Evolutionary conservation across 2,888 invertebrate species (phyloP).

Genomic region (Drosophila leonis): DNA sequence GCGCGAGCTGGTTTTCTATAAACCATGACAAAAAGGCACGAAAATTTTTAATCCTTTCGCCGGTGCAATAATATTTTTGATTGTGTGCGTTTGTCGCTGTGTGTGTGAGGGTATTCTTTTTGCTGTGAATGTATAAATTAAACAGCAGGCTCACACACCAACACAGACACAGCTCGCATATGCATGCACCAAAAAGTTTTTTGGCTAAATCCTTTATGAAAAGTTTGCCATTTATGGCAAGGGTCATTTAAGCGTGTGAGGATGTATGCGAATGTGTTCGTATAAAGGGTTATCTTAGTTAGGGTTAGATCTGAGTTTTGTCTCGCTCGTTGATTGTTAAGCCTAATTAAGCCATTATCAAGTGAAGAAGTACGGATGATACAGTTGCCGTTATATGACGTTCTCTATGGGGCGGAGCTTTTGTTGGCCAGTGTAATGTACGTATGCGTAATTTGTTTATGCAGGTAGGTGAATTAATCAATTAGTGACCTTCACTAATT

Average conservation of each 20-base stretch:
- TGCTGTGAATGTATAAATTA: conserved; percentile 68
- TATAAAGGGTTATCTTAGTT: conserved; percentile 27
- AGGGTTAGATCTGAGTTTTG: conserved; percentile 14
- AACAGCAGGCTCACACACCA: conserved; percentile 57
- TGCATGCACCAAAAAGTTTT: conserved; percentile 61
- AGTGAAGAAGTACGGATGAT: conserved; percentile 45
- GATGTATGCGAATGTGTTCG: not conserved
- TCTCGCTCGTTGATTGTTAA: conserved; percentile 52
- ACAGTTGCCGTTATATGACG: not conserved
- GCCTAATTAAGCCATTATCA: conserved; percentile 77
- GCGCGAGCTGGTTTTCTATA: conserved; percentile 36
- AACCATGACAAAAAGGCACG: conserved; percentile 55
- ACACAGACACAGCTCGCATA: conserved; percentile 44
- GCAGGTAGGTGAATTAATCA: conserved; percentile 70
- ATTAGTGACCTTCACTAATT: conserved; percentile 75
- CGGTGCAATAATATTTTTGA: conserved; percentile 71
- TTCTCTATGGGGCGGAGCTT: not conserved
- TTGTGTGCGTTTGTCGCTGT: conserved; percentile 4
- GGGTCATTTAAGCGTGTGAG: conserved; percentile 16
- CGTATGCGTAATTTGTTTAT: conserved; percentile 13
- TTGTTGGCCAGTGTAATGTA: conserved; percentile 12
- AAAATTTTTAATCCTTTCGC: conserved; percentile 78
- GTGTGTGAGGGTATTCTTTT: conserved; percentile 34
- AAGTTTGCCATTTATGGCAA: conserved; percentile 72
- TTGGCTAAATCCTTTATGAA: conserved; percentile 76